Percentiles rank a stretch among this genome's conserved stretches.
These are phyloP conservation scores for Polydrusus pterygomalis DNA, from an alignment of 2,888 invertebrate species.

Conservation along the genomic window DNA sequence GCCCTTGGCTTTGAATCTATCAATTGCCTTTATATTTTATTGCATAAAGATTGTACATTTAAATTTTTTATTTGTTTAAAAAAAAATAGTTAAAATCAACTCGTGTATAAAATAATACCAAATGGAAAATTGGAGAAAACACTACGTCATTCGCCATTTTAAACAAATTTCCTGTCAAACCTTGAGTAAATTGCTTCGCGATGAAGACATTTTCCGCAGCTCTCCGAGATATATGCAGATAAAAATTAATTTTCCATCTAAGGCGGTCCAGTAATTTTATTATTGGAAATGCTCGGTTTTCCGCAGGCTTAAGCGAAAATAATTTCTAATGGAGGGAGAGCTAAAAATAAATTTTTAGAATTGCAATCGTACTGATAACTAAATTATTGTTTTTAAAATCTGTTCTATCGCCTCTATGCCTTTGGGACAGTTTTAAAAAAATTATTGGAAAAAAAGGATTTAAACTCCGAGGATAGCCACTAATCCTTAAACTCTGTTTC, in stretches of 20 bases:
- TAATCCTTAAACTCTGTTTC: no score
- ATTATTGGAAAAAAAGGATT: no score
- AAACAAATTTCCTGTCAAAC: conserved; percentile 43
- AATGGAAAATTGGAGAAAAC: conserved; percentile 8
- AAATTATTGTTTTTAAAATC: not conserved
- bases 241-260: conserved; percentile 48
- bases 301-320: conserved; percentile 24
- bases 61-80: not conserved
- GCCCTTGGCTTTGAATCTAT: no score
- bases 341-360: conserved; percentile 17
- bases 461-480: no score
- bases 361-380: not conserved
- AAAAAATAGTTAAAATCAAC: not conserved
- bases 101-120: not conserved
- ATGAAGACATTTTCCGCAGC: conserved; percentile 33
- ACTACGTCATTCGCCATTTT: conserved; percentile 37
- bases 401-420: not conserved
- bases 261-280: conserved; percentile 47
- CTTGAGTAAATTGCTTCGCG: conserved; percentile 33
- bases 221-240: conserved; percentile 40
- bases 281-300: conserved; percentile 40
- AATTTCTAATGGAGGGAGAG: conserved; percentile 18
- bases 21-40: no score
- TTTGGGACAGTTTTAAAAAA: no score
- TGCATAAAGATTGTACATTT: no score